These are phyloP conservation scores for Papilio polytes DNA, from an alignment of 1,140 invertebrate genomes.

Conservation along the genomic window DNA sequence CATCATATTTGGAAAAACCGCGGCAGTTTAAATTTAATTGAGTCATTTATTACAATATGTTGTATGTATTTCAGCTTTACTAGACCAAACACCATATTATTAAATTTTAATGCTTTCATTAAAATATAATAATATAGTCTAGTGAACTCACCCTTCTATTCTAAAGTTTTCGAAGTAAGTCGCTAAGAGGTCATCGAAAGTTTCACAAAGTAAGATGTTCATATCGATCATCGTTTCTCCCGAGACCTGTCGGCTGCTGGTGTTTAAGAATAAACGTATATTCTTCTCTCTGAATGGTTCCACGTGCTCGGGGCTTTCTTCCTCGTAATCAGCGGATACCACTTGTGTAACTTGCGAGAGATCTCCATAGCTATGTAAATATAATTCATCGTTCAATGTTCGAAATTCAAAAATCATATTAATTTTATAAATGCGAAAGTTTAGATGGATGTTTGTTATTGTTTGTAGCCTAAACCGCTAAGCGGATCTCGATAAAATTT, in stretches of 20 bases:
- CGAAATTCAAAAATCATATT: background rate
- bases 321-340: constrained; percentile 76
- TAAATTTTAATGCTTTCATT: too few species aligned
- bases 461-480: too few species aligned
- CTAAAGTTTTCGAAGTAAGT: constrained; percentile 90
- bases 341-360: constrained; percentile 79
- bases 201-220: constrained; percentile 91
- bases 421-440: too few species aligned
- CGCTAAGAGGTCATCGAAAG: constrained; percentile 87
- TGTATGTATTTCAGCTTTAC: too few species aligned
- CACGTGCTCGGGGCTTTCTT: constrained; percentile 51
- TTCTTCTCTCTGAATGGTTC: constrained; percentile 76
- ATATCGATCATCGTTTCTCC: constrained; percentile 84
- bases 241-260: constrained; percentile 50
- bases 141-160: constrained; percentile 84
- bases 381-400: constrained; percentile 12
- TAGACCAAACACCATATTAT: too few species aligned
- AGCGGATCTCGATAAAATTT: too few species aligned
- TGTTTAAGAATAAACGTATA: constrained; percentile 66
- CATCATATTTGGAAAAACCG: too few species aligned
- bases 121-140: too few species aligned
- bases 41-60: too few species aligned
- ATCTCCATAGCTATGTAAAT: constrained; percentile 72
- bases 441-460: too few species aligned
- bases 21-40: too few species aligned